Evolutionary conservation across 1,140 invertebrate species (phyloP).

Genomic region (Penaeus chinensis): DNA sequence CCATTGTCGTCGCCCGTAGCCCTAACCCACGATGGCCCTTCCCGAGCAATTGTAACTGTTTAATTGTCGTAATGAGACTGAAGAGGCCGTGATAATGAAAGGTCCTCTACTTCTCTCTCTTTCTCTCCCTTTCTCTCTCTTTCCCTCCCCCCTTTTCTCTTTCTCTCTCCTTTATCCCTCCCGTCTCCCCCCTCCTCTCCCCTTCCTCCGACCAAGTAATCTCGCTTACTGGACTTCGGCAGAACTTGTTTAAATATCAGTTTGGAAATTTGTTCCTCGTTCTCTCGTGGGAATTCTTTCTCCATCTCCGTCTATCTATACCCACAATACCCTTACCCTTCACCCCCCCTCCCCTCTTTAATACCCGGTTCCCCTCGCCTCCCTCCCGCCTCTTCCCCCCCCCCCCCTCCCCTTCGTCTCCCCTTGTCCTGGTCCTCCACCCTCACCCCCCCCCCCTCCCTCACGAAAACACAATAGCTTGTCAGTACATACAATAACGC

Average conservation of each 20-base stretch:
- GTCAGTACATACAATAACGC: background rate
- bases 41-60: slow-evolving; percentile 55
- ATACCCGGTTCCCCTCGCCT: too few species aligned
- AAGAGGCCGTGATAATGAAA: slow-evolving; percentile 47
- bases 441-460: background rate
- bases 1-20: background rate
- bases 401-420: too few species aligned
- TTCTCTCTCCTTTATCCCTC: background rate
- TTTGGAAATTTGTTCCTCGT: too few species aligned
- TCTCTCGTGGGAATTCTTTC: too few species aligned
- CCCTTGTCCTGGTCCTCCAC: background rate
- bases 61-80: slow-evolving; percentile 54
- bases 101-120: slow-evolving; percentile 15
- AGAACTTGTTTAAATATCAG: too few species aligned
- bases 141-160: background rate
- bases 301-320: too few species aligned
- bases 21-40: slow-evolving; percentile 25
- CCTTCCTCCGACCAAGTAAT: too few species aligned
- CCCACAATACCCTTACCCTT: too few species aligned
- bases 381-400: too few species aligned
- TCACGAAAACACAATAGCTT: slow-evolving; percentile 26
- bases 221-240: too few species aligned
- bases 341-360: too few species aligned
- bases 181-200: too few species aligned
- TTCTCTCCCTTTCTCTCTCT: slow-evolving; percentile 9